Evolutionary conservation across 2,888 invertebrate genomes (phyloP).

Genomic region (Coleophora deauratella): DNA sequence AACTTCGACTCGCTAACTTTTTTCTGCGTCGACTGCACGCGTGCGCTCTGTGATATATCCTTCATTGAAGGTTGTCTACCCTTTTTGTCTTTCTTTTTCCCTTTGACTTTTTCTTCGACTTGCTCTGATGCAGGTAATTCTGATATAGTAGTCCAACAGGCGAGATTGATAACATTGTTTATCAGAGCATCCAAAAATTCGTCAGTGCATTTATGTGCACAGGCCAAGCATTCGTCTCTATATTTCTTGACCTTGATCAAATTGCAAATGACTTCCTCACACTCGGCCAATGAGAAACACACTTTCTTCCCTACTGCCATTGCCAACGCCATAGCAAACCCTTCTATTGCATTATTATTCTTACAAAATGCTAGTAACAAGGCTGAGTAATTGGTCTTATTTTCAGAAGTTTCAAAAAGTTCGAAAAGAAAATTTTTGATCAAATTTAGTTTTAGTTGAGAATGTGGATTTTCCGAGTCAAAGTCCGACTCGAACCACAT

Average conservation of each 20-base stretch:
- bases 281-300: constrained; percentile 61
- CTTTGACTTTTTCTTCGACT: constrained; percentile 40
- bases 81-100: constrained; percentile 27
- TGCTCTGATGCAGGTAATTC: constrained; percentile 44
- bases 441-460: constrained; percentile 39
- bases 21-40: constrained; percentile 27
- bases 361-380: constrained; percentile 78
- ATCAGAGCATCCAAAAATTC: constrained; percentile 44
- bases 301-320: constrained; percentile 70
- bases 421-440: constrained; percentile 74
- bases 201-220: constrained; percentile 44
- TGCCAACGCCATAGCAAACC: constrained; percentile 73
- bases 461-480: constrained; percentile 29
- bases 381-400: constrained; percentile 75
- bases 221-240: constrained; percentile 46
- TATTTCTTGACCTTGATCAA: constrained; percentile 50
- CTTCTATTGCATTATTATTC: constrained; percentile 63
- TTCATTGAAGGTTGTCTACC: constrained; percentile 14
- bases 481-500: constrained; percentile 59
- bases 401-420: constrained; percentile 61
- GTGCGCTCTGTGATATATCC: constrained; percentile 33
- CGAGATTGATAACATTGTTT: constrained; percentile 38
- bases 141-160: constrained; percentile 47
- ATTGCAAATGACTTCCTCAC: constrained; percentile 59
- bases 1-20: constrained; percentile 25